Conservation (phyloP, 1,140 invertebrate genomes). For the Trissolcus basalis region DNA sequence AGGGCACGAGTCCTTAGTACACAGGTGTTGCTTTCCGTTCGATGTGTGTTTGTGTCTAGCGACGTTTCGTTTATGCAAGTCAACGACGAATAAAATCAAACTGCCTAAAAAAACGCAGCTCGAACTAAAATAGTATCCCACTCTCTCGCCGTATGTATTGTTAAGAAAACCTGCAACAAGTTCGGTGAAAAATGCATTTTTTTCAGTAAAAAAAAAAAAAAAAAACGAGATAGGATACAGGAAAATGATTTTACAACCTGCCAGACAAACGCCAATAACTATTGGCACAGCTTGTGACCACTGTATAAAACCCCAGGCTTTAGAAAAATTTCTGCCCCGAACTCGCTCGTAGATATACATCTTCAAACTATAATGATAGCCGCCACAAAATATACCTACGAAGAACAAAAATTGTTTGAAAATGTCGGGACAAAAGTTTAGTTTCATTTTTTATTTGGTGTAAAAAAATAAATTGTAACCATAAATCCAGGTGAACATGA, state of each 20-base stretch:
- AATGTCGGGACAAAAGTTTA: neutral
- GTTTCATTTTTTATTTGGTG: too few relatives aligned
- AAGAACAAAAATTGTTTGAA: neutral
- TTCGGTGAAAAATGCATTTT: neutral
- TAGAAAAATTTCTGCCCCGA: conserved; percentile 88
- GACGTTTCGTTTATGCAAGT: conserved; percentile 84
- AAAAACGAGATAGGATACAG: too few relatives aligned
- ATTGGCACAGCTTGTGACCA: conserved; percentile 90
- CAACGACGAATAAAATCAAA: conserved; percentile 86
- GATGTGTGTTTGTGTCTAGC: conserved; percentile 82
- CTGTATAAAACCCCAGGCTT: conserved; percentile 93
- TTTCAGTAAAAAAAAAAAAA: too few relatives aligned
- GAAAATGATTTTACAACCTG: conserved; percentile 76
- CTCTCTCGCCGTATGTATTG: conserved; percentile 82
- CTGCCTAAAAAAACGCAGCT: conserved; percentile 85
- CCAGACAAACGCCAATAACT: conserved; percentile 89
- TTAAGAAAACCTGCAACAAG: conserved; percentile 84
- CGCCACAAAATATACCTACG: conserved; percentile 85
- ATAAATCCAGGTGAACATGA: conserved; percentile 90
- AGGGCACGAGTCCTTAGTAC: conserved; percentile 78
- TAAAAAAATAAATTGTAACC: conserved; percentile 72
- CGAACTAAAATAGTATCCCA: conserved; percentile 89
- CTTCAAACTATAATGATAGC: conserved; percentile 91
- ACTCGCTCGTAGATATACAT: conserved; percentile 93
- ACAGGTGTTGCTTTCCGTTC: conserved; percentile 78